Evolutionary conservation across 2,797 vertebrate species (phyloP).

Genomic region (Schizothorax lantsangensis): DNA sequence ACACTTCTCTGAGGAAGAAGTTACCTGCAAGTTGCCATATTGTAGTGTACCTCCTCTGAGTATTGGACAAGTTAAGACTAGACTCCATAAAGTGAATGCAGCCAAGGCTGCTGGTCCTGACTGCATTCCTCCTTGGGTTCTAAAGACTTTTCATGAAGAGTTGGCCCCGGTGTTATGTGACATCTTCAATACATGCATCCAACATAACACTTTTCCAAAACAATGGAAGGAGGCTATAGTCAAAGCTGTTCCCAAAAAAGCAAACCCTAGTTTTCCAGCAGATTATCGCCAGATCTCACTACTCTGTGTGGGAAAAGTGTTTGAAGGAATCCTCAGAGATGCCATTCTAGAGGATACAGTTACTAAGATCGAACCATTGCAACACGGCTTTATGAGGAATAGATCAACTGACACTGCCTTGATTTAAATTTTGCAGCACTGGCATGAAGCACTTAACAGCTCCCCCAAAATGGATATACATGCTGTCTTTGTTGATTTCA

Average conservation of each 20-base stretch:
- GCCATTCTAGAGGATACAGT: not conserved
- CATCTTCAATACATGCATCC: not conserved
- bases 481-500: not conserved
- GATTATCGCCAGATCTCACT: not conserved
- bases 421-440: not conserved
- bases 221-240: conserved; percentile 2
- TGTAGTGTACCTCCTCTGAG: no score
- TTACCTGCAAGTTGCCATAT: no score
- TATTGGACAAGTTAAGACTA: not conserved
- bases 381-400: not conserved
- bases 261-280: not conserved
- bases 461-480: not conserved
- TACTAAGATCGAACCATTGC: not conserved
- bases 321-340: conserved; percentile 6
- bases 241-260: not conserved
- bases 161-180: no score
- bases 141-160: no score
- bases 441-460: not conserved
- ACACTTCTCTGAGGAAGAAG: no score
- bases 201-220: not conserved
- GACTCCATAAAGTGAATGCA: not conserved
- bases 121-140: no score
- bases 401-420: not conserved
- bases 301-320: not conserved
- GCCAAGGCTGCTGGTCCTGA: no score